These are phyloP conservation scores for Pachyseris speciosa DNA, from an alignment of 64 coral and sea anemone genomes.

Conservation along the genomic window DNA sequence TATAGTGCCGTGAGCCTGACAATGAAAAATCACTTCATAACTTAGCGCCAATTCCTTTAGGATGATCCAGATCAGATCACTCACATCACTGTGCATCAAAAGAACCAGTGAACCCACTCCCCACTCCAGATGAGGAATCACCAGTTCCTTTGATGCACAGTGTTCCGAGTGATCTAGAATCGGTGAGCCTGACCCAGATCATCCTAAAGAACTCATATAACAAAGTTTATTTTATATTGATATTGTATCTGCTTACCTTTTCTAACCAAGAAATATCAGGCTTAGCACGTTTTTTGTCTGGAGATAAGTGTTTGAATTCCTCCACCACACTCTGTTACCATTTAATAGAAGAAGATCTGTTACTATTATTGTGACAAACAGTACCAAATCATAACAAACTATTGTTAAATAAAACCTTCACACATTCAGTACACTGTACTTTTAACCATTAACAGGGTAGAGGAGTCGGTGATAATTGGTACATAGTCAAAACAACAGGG, in stretches of 20 bases:
- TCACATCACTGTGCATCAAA: neutral
- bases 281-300: conserved; percentile 8
- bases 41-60: neutral
- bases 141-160: conserved; percentile 4
- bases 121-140: neutral
- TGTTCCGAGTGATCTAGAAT: conserved; percentile 4
- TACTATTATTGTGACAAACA: conserved; percentile 6
- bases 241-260: conserved; percentile 12
- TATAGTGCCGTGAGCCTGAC: conserved; percentile 1
- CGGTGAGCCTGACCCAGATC: conserved; percentile 4
- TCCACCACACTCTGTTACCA: neutral
- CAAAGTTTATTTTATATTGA: conserved; percentile 12
- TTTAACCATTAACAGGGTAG: conserved; percentile 9
- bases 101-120: neutral
- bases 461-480: neutral
- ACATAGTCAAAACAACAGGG: neutral
- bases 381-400: conserved; percentile 7
- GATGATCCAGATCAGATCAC: conserved; percentile 3
- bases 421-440: conserved; percentile 9
- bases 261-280: neutral
- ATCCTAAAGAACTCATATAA: conserved; percentile 9
- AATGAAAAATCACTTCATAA: conserved; percentile 9
- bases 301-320: neutral
- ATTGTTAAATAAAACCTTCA: neutral
- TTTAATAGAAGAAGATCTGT: neutral